A percentile compares a stretch with the other conserved stretches of the same genome.
These are phyloP conservation scores for Hepsetus odoe DNA, from an alignment of 2,113 vertebrate species.

Conservation along the genomic window DNA sequence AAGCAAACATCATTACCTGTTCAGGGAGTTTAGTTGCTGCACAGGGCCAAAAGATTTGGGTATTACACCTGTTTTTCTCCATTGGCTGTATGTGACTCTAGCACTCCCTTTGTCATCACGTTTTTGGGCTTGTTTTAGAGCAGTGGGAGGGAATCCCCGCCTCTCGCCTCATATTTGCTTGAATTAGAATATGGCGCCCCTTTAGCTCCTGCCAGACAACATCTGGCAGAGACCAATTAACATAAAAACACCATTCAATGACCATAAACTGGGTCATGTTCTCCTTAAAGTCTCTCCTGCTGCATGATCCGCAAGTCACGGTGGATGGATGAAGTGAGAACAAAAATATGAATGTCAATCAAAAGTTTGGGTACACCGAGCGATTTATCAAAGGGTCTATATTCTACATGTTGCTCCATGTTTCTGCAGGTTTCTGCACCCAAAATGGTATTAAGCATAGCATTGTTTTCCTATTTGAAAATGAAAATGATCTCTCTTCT, in stretches of 20 bases:
- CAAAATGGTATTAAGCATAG: too few relatives aligned
- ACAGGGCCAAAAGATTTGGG: background rate
- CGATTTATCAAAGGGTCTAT: too few relatives aligned
- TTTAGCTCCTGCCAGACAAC: background rate
- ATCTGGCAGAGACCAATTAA: background rate
- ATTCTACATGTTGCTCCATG: too few relatives aligned
- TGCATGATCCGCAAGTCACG: background rate
- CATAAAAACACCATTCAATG: background rate
- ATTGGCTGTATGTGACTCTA: background rate
- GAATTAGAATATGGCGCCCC: conserved; percentile 8
- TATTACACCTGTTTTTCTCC: background rate
- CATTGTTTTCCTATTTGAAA: too few relatives aligned
- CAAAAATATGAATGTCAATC: too few relatives aligned
- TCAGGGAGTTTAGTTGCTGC: too few relatives aligned
- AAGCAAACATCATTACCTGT: too few relatives aligned
- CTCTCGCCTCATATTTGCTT: conserved; percentile 9
- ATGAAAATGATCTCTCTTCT: too few relatives aligned
- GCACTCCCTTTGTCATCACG: background rate
- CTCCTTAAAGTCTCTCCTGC: background rate
- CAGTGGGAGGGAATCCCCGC: background rate
- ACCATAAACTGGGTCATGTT: background rate
- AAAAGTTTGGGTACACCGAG: too few relatives aligned
- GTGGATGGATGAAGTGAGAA: too few relatives aligned
- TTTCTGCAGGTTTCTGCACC: too few relatives aligned
- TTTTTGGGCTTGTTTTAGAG: conserved; percentile 15